Evolutionary conservation across 2,797 vertebrate genomes (phyloP), one percentile per base, ranked within the genome.

Genomic region (Onychomys leucogaster): DNA sequence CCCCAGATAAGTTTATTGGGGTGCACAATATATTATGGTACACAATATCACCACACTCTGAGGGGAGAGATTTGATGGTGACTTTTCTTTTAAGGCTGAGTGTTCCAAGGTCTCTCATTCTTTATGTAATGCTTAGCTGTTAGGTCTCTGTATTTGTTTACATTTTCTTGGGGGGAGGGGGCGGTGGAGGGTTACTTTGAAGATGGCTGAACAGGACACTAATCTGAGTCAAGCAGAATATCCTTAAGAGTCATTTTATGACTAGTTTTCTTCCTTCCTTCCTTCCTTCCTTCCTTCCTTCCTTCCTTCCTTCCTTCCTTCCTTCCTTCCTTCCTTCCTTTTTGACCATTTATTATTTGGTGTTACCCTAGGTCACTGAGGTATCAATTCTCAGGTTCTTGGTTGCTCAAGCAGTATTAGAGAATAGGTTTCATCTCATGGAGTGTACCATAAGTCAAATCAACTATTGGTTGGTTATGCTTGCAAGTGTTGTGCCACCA

Each of bases 91-190:
- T 84, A 21, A 17, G 37, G 41, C 9, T 46, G 59, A 63, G 9
- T 12, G 27, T 32, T 32, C 16, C 57, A 34, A 21, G 41, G 17
- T 34, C 17, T 63, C 27, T 43, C 27, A 11, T 9, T 63, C 41
- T 84, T 1, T 19, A 16, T 65, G 17, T 34, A 21, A 65, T 46
- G 5, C 6, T 32, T 84, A 32, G 27, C 29, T 46, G 16, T 11
- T 19, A 3, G 9, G 2, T 49, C 4, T 43, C 25, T 11, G 16
- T 34, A 65, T 65, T 21, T 67, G 3, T 4, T 23, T 6, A 11
- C 6, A n/a, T 34, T 11, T 67, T 1, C 0, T 2, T n/a, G n/a
- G n/a, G n/a, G n/a, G n/a, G n/a, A n/a, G 11, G 0, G 46, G 46
- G 11, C 23, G 2, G 6, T 12, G 14, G 52, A 52, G 52, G 11